Conservation (phyloP, 1,140 invertebrate genomes). For the Drosophila pachea region DNA sequence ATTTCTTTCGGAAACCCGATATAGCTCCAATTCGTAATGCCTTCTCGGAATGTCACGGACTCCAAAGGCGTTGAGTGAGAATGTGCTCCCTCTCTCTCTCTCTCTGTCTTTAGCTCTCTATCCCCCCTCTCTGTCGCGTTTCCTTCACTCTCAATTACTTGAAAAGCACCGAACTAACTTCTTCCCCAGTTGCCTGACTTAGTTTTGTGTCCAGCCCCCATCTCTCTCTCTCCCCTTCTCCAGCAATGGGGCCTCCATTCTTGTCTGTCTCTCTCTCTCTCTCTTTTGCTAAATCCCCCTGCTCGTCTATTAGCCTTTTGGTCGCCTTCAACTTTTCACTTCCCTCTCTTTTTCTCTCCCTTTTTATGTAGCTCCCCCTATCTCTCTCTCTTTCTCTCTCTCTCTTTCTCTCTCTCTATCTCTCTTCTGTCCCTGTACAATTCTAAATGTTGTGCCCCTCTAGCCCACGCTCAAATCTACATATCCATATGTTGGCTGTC, state of each 20-base stretch:
- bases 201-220: too few species aligned
- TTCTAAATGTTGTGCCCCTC: too few species aligned
- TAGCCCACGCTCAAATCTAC: not conserved
- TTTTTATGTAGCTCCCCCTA: not conserved
- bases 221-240: not conserved
- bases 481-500: constrained; percentile 30
- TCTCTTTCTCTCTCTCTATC: not conserved
- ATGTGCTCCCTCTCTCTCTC: too few species aligned
- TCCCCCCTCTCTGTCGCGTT: too few species aligned
- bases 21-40: not conserved
- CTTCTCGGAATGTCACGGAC: constrained; percentile 3
- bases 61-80: not conserved
- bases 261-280: not conserved
- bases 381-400: not conserved
- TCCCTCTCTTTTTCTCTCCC: not conserved
- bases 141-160: too few species aligned
- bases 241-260: constrained; percentile 13
- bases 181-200: too few species aligned
- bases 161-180: too few species aligned
- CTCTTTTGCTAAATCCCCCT: not conserved
- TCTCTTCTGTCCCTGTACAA: not conserved
- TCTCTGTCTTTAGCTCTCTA: too few species aligned
- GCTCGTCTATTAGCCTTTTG: too few species aligned
- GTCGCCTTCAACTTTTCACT: not conserved
- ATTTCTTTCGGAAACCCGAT: constrained; percentile 6